A percentile compares a stretch with the other conserved stretches of the same genome.
phyloP scores from a whole-genome alignment of 2,113 vertebrate species.

The Phasianus colchicus region DNA sequence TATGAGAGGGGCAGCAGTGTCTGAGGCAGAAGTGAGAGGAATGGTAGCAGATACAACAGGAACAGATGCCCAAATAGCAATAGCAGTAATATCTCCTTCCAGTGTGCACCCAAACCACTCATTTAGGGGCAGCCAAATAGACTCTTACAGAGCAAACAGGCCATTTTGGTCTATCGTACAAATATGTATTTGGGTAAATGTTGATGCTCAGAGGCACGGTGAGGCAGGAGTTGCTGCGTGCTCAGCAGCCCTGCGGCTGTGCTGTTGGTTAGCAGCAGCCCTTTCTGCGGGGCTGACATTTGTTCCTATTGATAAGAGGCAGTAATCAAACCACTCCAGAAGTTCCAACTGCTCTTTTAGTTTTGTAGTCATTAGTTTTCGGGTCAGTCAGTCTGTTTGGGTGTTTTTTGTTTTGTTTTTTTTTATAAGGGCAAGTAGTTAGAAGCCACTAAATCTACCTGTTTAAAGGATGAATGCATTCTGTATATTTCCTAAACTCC shows the following conservation, averaged over 20 bases:
- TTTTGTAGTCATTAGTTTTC: neutral
- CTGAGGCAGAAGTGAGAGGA: neutral
- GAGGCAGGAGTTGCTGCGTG: neutral
- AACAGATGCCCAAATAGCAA: slow-evolving; percentile 13
- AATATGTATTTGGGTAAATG: slow-evolving; percentile 11
- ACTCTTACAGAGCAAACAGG: slow-evolving; percentile 7
- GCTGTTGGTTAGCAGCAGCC: neutral
- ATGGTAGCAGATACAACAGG: neutral
- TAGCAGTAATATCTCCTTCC: neutral
- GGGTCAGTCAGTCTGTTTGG: neutral
- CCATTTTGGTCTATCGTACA: neutral
- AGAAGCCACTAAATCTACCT: neutral
- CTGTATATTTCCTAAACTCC: neutral
- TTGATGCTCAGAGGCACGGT: neutral
- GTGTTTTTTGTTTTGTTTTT: neutral
- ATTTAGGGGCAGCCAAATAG: slow-evolving; percentile 29
- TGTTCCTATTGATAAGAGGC: neutral
- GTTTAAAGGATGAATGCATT: neutral
- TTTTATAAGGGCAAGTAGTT: neutral
- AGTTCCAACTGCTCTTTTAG: neutral
- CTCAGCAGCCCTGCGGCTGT: neutral
- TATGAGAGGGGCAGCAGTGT: neutral
- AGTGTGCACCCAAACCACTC: neutral
- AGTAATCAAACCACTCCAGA: neutral
- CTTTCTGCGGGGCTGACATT: neutral